Conservation (phyloP, 2,113 vertebrate species). For the Xiphophorus hellerii region DNA sequence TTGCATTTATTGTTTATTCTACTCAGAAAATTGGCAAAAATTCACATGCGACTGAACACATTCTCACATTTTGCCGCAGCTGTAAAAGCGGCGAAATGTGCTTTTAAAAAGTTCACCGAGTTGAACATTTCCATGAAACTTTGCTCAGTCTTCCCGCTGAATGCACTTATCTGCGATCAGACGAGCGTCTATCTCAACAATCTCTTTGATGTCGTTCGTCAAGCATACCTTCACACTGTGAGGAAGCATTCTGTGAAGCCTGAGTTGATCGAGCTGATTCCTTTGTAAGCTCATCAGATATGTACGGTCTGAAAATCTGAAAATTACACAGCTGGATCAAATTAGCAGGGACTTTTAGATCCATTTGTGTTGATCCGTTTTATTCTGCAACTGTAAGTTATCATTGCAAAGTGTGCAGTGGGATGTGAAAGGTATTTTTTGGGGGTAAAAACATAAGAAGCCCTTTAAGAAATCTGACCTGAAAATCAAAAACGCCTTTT, state of each 20-base stretch:
- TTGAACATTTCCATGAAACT: constrained; percentile 20
- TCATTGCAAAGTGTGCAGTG: constrained; percentile 33
- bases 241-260: constrained; percentile 48
- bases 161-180: constrained; percentile 39
- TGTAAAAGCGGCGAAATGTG: neutral
- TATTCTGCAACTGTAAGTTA: constrained; percentile 30
- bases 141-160: constrained; percentile 30
- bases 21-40: neutral
- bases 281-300: constrained; percentile 23
- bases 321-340: constrained; percentile 31
- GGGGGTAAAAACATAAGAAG: constrained; percentile 35
- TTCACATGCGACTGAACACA: neutral
- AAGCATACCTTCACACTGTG: constrained; percentile 59
- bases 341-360: constrained; percentile 54
- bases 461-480: constrained; percentile 45
- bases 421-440: constrained; percentile 35
- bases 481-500: constrained; percentile 37
- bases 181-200: constrained; percentile 54
- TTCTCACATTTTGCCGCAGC: neutral
- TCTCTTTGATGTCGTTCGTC: constrained; percentile 70
- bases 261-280: constrained; percentile 52
- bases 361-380: constrained; percentile 36
- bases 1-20: neutral
- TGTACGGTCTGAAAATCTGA: constrained; percentile 41
- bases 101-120: neutral